Evolutionary conservation across 2,888 invertebrate genomes (phyloP), one percentile per base, ranked within the genome.

Genomic region (Heteropelma amictum): DNA sequence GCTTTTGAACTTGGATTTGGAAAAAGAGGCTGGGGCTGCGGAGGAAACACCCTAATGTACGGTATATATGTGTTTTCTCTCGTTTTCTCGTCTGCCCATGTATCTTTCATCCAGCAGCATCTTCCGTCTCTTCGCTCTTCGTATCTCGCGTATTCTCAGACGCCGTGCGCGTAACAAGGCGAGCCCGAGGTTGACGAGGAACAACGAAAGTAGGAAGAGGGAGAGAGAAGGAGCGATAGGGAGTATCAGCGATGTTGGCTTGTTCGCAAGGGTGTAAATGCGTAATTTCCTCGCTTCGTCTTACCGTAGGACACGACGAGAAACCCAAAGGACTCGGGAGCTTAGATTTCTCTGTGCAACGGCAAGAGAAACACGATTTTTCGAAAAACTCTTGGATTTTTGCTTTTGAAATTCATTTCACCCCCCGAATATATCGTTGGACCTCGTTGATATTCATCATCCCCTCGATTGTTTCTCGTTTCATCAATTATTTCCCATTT

Each of bases 251-350:
- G 60, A 56, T 70, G 63, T 58, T 38, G 58, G 63, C 67, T 71
- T 63, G 67, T 72, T 71, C 71, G 67, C 56, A 67, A 71, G 77
- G 73, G 74, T 77, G 77, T 77, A 77, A 77, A 77, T 77, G 75
- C 77, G 77, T 77, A 77, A 77, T 77, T 77, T 77, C 75, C 65
- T 72, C 58, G 63, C 53, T 58, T 33, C 61, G 42, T 33, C 28
- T 65, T 65, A 54, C 51, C 26, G 26, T 6, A 40, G 23, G 14
- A 26, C 30, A 12, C 54, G 23, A 30, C 8, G 56, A 56, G 65
- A 61, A 56, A 38, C 56, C 67, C 58, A 60, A 30, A 45, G 38
- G 47, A 45, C 28, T 54, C 38, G 54, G 65, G 60, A 61, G 70
- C 65, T 74, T 65, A 54, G 64, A 64, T 65, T 61, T 60, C 61